Evolutionary conservation across 2,113 vertebrate genomes (phyloP).

Genomic region (Promerops cafer): DNA sequence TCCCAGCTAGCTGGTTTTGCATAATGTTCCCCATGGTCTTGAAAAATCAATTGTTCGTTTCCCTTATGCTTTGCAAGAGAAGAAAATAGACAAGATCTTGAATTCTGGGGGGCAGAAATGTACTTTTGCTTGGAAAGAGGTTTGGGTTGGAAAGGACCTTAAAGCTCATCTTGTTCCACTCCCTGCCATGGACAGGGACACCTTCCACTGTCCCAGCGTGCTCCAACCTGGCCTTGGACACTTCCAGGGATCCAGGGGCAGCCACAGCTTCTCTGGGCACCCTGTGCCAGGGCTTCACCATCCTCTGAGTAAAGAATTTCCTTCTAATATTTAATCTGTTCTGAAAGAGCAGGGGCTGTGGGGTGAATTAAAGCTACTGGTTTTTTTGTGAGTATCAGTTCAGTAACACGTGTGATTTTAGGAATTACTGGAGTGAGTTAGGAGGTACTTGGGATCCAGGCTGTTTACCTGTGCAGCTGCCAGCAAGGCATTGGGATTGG

Average conservation of each 20-base stretch:
- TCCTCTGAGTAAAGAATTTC: not conserved
- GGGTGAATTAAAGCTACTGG: not conserved
- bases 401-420: not conserved
- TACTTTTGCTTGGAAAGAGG: not conserved
- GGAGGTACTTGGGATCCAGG: not conserved
- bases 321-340: not conserved
- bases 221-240: not conserved
- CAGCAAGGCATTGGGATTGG: not conserved
- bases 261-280: not conserved
- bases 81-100: not conserved
- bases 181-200: not conserved
- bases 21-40: not conserved
- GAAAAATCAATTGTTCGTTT: not conserved
- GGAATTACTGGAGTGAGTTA: not conserved
- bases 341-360: not conserved
- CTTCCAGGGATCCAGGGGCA: not conserved
- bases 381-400: not conserved
- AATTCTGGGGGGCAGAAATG: not conserved
- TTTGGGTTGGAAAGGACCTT: not conserved
- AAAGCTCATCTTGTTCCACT: not conserved
- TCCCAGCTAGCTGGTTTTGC: not conserved
- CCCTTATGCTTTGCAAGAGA: not conserved
- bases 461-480: not conserved
- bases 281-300: not conserved
- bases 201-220: fast-evolving